Percentiles rank a stretch among this genome's conserved stretches.
Conservation (phyloP, 2,888 invertebrate species). For the Harpalus rufipes region DNA sequence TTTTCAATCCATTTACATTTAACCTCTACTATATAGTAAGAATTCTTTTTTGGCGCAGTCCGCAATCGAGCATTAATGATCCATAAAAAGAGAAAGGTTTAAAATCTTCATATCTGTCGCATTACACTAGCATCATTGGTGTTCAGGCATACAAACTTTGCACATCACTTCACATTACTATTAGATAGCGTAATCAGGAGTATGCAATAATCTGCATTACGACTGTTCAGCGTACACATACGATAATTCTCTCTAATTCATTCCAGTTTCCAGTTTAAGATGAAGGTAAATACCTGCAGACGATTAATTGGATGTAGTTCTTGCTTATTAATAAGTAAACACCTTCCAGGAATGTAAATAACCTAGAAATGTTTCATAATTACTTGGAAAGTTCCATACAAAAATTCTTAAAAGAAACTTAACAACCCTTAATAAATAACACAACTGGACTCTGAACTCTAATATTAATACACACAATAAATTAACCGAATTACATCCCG, state of each 20-base stretch:
- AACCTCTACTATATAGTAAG: too few relatives aligned
- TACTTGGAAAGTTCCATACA: too few relatives aligned
- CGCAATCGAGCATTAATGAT: not conserved
- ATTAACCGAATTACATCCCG: slow-evolving; percentile 58
- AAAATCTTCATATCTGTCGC: slow-evolving; percentile 19
- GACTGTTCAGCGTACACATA: slow-evolving; percentile 18
- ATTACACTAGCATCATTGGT: slow-evolving; percentile 43
- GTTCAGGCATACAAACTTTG: slow-evolving; percentile 45
- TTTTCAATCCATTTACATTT: too few relatives aligned
- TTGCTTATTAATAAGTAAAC: slow-evolving; percentile 16
- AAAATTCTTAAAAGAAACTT: too few relatives aligned
- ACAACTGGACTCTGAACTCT: not conserved
- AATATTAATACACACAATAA: slow-evolving; percentile 59
- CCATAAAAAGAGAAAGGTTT: not conserved
- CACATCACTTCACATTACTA: slow-evolving; percentile 56
- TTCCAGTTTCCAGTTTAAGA: slow-evolving; percentile 14
- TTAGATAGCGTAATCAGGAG: slow-evolving; percentile 48
- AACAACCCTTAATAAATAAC: slow-evolving; percentile 49
- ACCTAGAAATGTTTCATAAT: not conserved
- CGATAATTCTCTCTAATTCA: slow-evolving; percentile 4
- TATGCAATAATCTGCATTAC: slow-evolving; percentile 39
- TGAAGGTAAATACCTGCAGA: slow-evolving; percentile 43
- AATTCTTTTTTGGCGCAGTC: too few relatives aligned
- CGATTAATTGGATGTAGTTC: slow-evolving; percentile 33
- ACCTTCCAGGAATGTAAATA: not conserved